Conservation (phyloP, 2,888 invertebrate genomes). For the Gymnoscelis rufifasciata region DNA sequence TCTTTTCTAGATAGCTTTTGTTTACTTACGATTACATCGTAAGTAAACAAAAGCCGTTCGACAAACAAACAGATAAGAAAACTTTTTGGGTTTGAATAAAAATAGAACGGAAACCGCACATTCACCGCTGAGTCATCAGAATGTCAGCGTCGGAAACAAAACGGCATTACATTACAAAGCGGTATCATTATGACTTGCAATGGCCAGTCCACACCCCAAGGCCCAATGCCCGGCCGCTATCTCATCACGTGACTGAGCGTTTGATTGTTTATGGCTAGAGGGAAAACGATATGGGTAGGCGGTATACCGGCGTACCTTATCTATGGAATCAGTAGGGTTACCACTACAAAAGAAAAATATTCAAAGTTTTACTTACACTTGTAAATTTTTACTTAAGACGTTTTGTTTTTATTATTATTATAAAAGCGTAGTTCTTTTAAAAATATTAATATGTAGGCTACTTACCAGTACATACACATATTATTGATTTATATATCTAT, state of each 20-base stretch:
- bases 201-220: background rate
- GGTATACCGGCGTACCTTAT: background rate
- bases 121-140: slow-evolving; percentile 5
- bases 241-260: slow-evolving; percentile 13
- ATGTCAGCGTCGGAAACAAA: slow-evolving; percentile 10
- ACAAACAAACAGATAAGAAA: no score
- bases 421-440: no score
- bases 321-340: slow-evolving; percentile 1
- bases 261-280: slow-evolving; percentile 8
- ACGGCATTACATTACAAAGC: slow-evolving; percentile 8
- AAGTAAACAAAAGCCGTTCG: no score
- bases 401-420: no score
- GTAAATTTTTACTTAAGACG: no score
- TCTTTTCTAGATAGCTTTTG: no score
- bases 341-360: background rate
- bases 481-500: no score
- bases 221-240: slow-evolving; percentile 5
- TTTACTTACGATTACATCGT: no score
- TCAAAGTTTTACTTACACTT: background rate
- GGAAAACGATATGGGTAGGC: slow-evolving; percentile 7
- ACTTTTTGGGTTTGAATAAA: background rate
- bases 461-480: no score
- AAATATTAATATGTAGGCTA: no score
- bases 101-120: background rate
- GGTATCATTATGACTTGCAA: slow-evolving; percentile 17